phyloP scores from a whole-genome alignment of 2,797 vertebrate species.

The Crypturellus tataupa region DNA sequence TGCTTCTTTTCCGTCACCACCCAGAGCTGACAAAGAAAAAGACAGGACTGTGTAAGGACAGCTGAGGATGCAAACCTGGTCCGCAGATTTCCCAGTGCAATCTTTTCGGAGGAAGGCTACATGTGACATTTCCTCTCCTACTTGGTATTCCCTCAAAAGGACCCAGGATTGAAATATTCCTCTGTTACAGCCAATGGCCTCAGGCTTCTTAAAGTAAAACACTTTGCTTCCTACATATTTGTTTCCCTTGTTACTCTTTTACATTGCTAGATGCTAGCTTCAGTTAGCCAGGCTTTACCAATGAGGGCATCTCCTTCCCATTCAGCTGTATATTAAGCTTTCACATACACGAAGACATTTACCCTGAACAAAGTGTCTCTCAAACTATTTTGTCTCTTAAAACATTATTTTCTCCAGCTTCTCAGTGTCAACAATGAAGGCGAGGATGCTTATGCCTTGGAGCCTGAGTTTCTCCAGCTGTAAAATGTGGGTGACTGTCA shows the following conservation, averaged over 20 bases:
- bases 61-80: neutral
- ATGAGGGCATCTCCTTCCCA: neutral
- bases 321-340: neutral
- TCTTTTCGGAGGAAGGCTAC: neutral
- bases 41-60: neutral
- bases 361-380: neutral
- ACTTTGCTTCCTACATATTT: neutral
- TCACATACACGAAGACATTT: neutral
- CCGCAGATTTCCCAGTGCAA: neutral
- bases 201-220: neutral
- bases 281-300: neutral
- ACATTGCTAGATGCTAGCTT: neutral
- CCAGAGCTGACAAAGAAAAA: neutral
- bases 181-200: neutral
- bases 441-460: neutral
- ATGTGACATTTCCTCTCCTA: neutral
- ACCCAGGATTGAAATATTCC: neutral
- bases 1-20: neutral
- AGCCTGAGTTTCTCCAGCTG: neutral
- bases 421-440: neutral
- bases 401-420: slow-evolving; percentile 13
- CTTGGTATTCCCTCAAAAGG: neutral
- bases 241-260: neutral
- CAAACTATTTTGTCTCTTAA: neutral
- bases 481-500: neutral